Conservation (phyloP, 2,113 vertebrate genomes). For the Percina caprodes region DNA sequence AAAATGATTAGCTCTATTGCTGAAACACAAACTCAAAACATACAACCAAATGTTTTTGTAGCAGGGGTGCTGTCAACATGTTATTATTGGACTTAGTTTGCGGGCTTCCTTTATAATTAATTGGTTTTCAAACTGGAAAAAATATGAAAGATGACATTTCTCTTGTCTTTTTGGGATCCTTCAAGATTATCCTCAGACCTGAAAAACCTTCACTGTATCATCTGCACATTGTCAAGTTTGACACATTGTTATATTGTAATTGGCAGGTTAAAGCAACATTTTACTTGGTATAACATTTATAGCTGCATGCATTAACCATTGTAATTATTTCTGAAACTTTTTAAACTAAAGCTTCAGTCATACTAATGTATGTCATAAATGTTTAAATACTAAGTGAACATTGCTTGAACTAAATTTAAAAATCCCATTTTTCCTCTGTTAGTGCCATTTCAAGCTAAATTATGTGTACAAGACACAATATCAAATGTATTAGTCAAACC, state of each 20-base stretch:
- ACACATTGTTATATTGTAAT: conserved; percentile 23
- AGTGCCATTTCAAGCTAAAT: conserved; percentile 18
- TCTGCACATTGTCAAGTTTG: conserved; percentile 12
- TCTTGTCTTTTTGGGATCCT: background rate
- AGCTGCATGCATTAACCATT: conserved; percentile 43
- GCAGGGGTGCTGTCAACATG: conserved; percentile 14
- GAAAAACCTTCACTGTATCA: conserved; percentile 17
- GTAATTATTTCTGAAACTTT: conserved; percentile 20
- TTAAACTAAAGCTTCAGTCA: conserved; percentile 15
- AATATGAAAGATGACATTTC: conserved; percentile 3
- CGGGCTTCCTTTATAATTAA: background rate
- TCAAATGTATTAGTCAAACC: conserved; percentile 31
- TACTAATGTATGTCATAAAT: conserved; percentile 31
- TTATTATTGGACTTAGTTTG: background rate
- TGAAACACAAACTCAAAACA: conserved; percentile 35
- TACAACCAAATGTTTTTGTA: conserved; percentile 12
- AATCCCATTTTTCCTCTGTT: background rate
- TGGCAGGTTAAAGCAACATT: conserved; percentile 64
- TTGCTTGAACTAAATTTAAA: conserved; percentile 58
- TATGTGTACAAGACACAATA: conserved; percentile 45
- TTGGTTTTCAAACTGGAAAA: conserved; percentile 19
- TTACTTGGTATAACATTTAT: conserved; percentile 50
- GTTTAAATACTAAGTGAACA: conserved; percentile 56
- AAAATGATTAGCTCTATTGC: conserved; percentile 26
- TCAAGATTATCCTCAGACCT: conserved; percentile 25